Base-by-base conservation (phyloP, 2,888 invertebrate species). In the Serrognathus titanus region DNA sequence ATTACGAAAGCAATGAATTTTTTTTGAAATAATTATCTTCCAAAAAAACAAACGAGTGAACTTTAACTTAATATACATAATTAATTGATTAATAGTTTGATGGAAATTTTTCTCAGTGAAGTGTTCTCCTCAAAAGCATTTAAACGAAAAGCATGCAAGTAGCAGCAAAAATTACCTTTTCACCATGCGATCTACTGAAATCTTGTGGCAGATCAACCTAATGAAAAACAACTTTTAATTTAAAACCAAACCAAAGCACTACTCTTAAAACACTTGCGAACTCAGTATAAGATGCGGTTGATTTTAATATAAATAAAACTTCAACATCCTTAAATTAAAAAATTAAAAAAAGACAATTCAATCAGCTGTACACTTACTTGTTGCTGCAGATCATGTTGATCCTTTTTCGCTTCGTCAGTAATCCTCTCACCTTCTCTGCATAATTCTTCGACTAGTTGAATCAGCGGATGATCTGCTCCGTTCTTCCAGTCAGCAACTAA, bases 341-440 rank as follows among this genome's bases (percentile, higher is more conserved):
- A 41, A 53, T 43, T 50, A 53, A 35, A 36, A 48, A 48, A 48
- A 63, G 39, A 57, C 11, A 55, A 48, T 39, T 39, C 46, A 47
- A 57, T 54, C 38, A 46, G 36, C 36, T 10, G 11, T 48, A 40
- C 13, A 59, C 61, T 77, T 71, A 91, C 91, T 86, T 92, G 91
- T 58, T 86, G 84, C 47, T 85, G 83, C 61, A 91, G 75, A 72
- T 92, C 92, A 62, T 88, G 87, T 20, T 83, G 80, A 65, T 90
- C 90, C 49, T 79, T 81, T 63, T 82, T 84, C 39, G 85, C 80
- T 35, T 81, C 82, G 53, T 90, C 90, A 9, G 85, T 75, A 56
- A 88, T 82, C 59, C 81, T 81, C 66, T 84, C 82, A 63, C 80
- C 81, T 69, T 83, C 81, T 52, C 80, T 75, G 59, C 82, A 83